Conservation (phyloP, 2,113 vertebrate genomes). For the Vulpes ferrilata region DNA sequence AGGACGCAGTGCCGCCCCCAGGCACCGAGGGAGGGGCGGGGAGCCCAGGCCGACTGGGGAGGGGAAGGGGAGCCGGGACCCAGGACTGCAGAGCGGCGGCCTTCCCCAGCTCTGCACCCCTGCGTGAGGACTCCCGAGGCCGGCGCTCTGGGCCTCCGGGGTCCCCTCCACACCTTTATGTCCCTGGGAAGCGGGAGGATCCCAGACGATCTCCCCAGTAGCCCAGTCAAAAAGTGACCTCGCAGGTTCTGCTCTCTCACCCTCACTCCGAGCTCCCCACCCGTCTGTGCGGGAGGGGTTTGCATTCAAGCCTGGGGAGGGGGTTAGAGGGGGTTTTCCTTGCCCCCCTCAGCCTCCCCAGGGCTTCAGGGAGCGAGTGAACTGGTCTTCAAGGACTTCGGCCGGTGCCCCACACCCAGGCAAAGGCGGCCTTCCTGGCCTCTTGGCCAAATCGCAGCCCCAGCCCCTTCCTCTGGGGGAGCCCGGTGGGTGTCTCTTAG, state of each 20-base stretch:
- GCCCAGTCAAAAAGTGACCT: neutral
- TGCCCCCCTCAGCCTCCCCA: neutral
- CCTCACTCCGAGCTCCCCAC: neutral
- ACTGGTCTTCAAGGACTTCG: neutral
- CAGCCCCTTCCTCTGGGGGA: neutral
- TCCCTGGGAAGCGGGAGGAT: neutral
- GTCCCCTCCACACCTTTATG: neutral
- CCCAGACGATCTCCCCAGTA: neutral
- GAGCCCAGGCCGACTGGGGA: neutral
- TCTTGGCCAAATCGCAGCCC: neutral
- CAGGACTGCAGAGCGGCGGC: too few species aligned
- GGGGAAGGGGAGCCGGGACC: neutral
- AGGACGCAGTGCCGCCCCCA: neutral
- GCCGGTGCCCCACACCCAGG: neutral
- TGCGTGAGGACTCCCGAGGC: too few species aligned
- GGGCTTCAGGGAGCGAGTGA: neutral
- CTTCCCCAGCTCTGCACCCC: too few species aligned
- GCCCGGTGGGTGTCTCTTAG: neutral
- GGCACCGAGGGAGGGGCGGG: neutral
- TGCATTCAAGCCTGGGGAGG: neutral
- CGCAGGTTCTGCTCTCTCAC: neutral
- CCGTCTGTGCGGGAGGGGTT: neutral
- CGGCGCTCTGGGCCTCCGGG: too few species aligned
- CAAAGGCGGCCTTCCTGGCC: neutral
- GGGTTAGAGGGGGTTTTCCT: slow-evolving; percentile 2